Base-by-base conservation (phyloP, 2,797 vertebrate genomes). In the Pseudochromis fuscus region DNA sequence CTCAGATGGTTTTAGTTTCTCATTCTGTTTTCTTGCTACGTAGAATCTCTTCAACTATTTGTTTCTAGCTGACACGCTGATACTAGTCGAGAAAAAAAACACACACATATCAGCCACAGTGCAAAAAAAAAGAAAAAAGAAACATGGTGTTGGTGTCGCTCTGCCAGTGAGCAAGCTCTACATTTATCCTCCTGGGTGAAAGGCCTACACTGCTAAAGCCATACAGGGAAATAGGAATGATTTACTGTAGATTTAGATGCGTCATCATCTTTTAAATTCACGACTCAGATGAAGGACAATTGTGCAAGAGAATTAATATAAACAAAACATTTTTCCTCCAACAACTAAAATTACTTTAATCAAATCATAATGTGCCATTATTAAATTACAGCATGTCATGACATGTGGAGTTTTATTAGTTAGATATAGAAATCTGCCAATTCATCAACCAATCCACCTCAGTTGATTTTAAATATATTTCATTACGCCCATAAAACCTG, bases 121-220 rank as follows among this genome's bases (percentile, higher is more conserved):
- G 42, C 40, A 63, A 80, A 50, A 31, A 33, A 10, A 19, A n/a
- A 53, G 51, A 53, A 30, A 28, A 10, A 19, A 21, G 15, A 7
- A 37, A 5, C 37, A 31, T 3, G 5, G 21, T 55, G 61, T 25
- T 66, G 56, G 37, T 49, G 52, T 67, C 55, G 65, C 25, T 76
- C 68, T 48, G 65, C 30, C 44, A 50, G 58, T 42, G 33, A 55
- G 21, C 60, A 11, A 53, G 45, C 52, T 60, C 44, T 45, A 51
- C 37, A 68, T 57, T 21, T 40, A 64, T 69, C 69, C 56, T 63
- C 30, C 16, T 27, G 48, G 74, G 61, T 24, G 74, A 72, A 82
- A 71, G 44, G 50, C 81, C 74, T 66, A 12, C 51, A 61, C 48
- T 30, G 63, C 77, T 78, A 77, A 88, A 91, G 90, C 88, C 87